Percentiles rank a stretch among this genome's conserved stretches.
Conservation (phyloP, 2,888 invertebrate genomes). For the Athrips mouffetella region DNA sequence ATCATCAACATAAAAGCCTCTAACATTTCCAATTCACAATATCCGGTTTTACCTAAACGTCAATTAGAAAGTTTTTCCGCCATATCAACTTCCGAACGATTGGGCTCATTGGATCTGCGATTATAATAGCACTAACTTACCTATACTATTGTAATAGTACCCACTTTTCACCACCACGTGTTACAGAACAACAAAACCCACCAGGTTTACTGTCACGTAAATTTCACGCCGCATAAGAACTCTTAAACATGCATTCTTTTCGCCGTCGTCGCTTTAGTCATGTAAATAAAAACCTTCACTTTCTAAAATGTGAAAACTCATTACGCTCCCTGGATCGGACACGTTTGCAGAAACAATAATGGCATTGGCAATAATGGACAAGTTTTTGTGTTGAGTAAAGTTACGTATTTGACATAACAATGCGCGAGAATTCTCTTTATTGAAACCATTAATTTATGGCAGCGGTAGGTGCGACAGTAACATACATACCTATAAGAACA, state of each 20-base stretch:
- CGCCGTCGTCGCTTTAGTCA: conserved; percentile 47
- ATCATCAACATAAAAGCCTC: too few species aligned
- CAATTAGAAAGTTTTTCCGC: conserved; percentile 5
- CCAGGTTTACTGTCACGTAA: conserved; percentile 33
- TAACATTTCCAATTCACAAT: too few species aligned
- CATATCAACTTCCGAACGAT: not conserved
- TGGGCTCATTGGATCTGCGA: not conserved
- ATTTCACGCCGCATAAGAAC: conserved; percentile 46
- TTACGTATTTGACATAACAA: conserved; percentile 40
- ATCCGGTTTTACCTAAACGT: not conserved
- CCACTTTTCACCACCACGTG: conserved; percentile 2
- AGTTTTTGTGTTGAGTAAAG: conserved; percentile 33
- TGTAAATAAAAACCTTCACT: conserved; percentile 70
- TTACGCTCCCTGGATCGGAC: conserved; percentile 46
- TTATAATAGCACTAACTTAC: not conserved
- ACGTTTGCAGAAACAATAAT: conserved; percentile 30
- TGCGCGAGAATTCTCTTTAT: conserved; percentile 28
- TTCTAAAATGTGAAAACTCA: conserved; percentile 71
- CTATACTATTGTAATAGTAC: not conserved
- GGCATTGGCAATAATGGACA: conserved; percentile 23
- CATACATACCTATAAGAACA: not conserved
- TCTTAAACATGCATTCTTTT: conserved; percentile 38
- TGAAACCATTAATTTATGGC: conserved; percentile 22
- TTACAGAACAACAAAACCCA: not conserved
- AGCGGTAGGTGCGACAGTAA: not conserved